Base-by-base conservation (phyloP, 2,797 vertebrate species). In the Numenius phaeopus region DNA sequence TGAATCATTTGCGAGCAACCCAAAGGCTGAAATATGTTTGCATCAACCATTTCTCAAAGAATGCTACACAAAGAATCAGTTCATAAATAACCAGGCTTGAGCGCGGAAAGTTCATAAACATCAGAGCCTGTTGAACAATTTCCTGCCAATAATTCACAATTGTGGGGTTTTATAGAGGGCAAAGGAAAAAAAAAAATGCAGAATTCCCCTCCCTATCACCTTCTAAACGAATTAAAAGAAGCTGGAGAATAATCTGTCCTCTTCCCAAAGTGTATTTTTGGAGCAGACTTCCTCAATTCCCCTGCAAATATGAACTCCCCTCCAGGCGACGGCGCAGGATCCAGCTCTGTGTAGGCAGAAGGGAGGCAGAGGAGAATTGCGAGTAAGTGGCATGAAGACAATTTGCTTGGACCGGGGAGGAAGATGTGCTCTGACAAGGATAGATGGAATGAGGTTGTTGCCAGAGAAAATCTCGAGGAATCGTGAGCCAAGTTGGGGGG, bases 371-470 rank as follows among this genome's bases (percentile, higher is more conserved):
- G 39, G 66, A 94, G 88, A 83, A 84, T 42, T 24, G 50, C 2
- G 23, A 88, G 75, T 62, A 73, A 90, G 80, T 58, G 86, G 66
- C 90, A 42, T 15, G 46, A 78, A 93, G 87, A 89, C 90, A 75
- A 96, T 89, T 89, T 80, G 58, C 90, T 92, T 92, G 78, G 94
- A 89, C 75, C 61, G 3, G 59, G 81, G 87, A 94, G 89, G 89
- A 93, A 97, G 95, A 96, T 87, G 44, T 8, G 5, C 90, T 97
- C 90, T 96, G 95, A 97, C 97, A 96, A 86, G 91, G 89, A 92
- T 84, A 76, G 95, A 96, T 96, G 93, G 95, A 94, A 94, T 73
- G 78, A 93, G 88, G 83, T 52, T 77, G 88, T 89, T 95, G 76
- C 83, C 90, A 82, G 77, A 87, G 73, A 95, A 94, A 93, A 94